Base-by-base conservation (phyloP, 1,140 invertebrate genomes). In the Dendroctonus ponderosae region DNA sequence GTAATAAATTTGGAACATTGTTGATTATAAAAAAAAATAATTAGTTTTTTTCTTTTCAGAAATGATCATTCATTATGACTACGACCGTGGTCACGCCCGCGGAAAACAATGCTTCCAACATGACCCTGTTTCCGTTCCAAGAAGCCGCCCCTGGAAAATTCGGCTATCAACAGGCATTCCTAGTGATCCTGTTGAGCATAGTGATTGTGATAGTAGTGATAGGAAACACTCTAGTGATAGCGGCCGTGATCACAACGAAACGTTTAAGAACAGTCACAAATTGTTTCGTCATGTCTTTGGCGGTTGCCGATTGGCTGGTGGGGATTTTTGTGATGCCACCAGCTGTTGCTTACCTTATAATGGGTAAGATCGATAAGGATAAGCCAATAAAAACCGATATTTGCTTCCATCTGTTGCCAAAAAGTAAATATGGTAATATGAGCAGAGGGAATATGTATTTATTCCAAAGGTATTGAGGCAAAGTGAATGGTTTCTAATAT, bases 281-380 rank as follows among this genome's bases (percentile, higher is more conserved):
- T 80, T 96, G 93, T 80, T 96, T 97, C 79, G 90, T 97, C 39
- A 95, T 94, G 67, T 96, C 92, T 46, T 79, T 97, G 72, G 94
- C 95, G 0, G 88, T 91, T 0, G 93, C 94, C 50, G 95, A 98
- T 84, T 86, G 94, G 74, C 81, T 94, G 57, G 94, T 97, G 0
- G 94, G 93, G 0, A 86, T 94, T 48, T 91, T 95, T 71, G 95
- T 98, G 0, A 97, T 97, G 94, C 95, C 95, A 8, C 91, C 94
- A 51, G 92, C 92, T 61, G 92, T 97, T 38, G 85, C 85, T 51
- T 82, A 86, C n/a, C 81, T 85, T 79, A 80, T 87, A 40, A 85
- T 81, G 78, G 85, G 86, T 87, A 75, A 84, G 84, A 48, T 8
- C 15, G 3, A 26, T 26, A 26, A 26, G 26, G 26, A 26, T 26